These are phyloP conservation scores for Pedetes capensis DNA, from an alignment of 2,113 vertebrate species.

Conservation along the genomic window DNA sequence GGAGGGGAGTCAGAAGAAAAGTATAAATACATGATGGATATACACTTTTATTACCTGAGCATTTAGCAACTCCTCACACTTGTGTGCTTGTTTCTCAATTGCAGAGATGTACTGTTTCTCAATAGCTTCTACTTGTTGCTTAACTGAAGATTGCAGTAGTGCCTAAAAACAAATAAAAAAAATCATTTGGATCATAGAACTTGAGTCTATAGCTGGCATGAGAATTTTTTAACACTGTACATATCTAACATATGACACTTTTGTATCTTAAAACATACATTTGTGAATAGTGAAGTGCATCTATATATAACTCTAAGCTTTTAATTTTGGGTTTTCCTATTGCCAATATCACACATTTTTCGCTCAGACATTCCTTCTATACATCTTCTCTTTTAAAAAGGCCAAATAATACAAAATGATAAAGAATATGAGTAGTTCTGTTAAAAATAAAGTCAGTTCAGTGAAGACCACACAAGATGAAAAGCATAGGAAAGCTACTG, in stretches of 20 bases:
- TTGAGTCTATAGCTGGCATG: not conserved
- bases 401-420: slow-evolving; percentile 74
- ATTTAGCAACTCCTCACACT: slow-evolving; percentile 85
- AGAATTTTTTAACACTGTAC: slow-evolving; percentile 11
- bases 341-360: slow-evolving; percentile 58
- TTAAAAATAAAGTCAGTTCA: slow-evolving; percentile 74
- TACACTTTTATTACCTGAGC: slow-evolving; percentile 80
- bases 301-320: slow-evolving; percentile 67
- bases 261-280: slow-evolving; percentile 49
- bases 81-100: slow-evolving; percentile 85
- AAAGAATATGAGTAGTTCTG: slow-evolving; percentile 76
- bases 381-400: slow-evolving; percentile 69
- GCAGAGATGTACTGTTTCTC: slow-evolving; percentile 84
- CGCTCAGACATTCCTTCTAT: slow-evolving; percentile 67
- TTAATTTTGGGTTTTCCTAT: slow-evolving; percentile 27
- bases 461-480: slow-evolving; percentile 86
- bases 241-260: slow-evolving; percentile 58
- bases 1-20: not conserved
- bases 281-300: slow-evolving; percentile 56
- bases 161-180: slow-evolving; percentile 79
- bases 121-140: slow-evolving; percentile 83
- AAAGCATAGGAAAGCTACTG: slow-evolving; percentile 78
- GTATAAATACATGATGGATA: not conserved
- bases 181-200: slow-evolving; percentile 46
- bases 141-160: slow-evolving; percentile 83